Evolutionary conservation across 2,888 invertebrate genomes (phyloP), one percentile per base, ranked within the genome.

Genomic region (Lepidocyrtoides sp.): DNA sequence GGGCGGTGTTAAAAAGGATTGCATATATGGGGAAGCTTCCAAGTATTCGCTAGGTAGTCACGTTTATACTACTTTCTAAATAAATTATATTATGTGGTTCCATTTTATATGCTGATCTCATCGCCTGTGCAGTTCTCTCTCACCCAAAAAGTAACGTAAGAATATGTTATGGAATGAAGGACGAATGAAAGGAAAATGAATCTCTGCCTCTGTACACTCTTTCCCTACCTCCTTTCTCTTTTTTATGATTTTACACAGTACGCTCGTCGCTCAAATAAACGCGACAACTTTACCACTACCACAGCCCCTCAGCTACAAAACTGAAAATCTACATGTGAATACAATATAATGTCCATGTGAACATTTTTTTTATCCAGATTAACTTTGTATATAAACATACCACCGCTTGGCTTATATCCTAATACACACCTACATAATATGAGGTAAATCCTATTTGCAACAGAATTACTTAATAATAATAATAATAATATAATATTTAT

Each of bases 11-110:
- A 17, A 0, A 17, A 36, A 10, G 29, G n/a, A 32, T 17, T 36
- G 17, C n/a, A n/a, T n/a, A n/a, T 17, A 36, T 36, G 69, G 14
- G 29, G 10, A 69, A 69, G 36, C 36, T 36, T 69, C 7, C 36
- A 4, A 69, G 32, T 17, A 36, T 10, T 3, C 1, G 12, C 69
- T 69, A 69, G 17, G 69, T 17, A 17, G 36, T 17, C 69, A 36
- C 36, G 69, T 63, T 60, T 63, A 57, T 57, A 57, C 57, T 57
- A 23, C 60, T 63, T 69, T 10, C 8, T 36, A 41, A 69, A 69
- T 69, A 26, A 60, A 60, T 60, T 5, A 14, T 29, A 23, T 17
- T 69, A 36, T 17, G 17, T 41, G 69, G 36, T 36, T 10, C n/a
- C 14, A 20, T 32, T 69, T 7, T 36, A 20, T 17, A 20, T 57